Evolutionary conservation across 2,888 invertebrate species (phyloP), one percentile per base, ranked within the genome.

Genomic region (Nephrocerus scutellatus): DNA sequence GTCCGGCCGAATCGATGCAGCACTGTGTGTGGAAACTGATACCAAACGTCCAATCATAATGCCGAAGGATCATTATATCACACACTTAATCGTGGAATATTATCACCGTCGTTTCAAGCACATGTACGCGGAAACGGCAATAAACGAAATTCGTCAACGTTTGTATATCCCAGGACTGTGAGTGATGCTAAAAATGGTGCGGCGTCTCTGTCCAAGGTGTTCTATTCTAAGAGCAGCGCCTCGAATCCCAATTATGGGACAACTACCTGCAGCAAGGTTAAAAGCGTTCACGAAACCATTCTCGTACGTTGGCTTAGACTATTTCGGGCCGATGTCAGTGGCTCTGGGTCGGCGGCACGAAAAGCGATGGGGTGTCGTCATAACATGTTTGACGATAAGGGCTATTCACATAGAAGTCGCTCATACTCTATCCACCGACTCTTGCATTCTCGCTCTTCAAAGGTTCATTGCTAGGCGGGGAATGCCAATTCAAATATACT

Each of bases 341-440:
- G 30, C 34, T 10, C 31, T 39, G 12, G 32, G 41, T 1, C 30
- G 46, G 16, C 31, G 32, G 20, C 30, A 29, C 9, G 44, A 39
- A 19, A 41, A 44, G 28, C 20, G 41, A 8, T 45, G 40, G 36
- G 38, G 44, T 14, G 47, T 37, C 4, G 15, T 48, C 6, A 47
- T 48, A 12, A 48, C 46, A 4, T 49, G 49, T n/a, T 39, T 51
- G 20, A 49, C 47, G 4, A 25, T 46, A 22, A 22, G 45, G 23
- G 40, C 44, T 5, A 31, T 48, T 7, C 47, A 48, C 25, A 34
- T 49, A 3, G 47, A 48, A 14, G 13, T 44, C 2, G 38, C 41
- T 5, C 26, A 47, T 18, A 26, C 39, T 3, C 31, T 47, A 2
- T 39, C 39, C 26, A 37, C 43, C 3, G 39, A 41, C 12, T 43